These are phyloP conservation scores for Glyphotaelius pellucidus DNA, from an alignment of 2,888 invertebrate genomes.

Conservation along the genomic window DNA sequence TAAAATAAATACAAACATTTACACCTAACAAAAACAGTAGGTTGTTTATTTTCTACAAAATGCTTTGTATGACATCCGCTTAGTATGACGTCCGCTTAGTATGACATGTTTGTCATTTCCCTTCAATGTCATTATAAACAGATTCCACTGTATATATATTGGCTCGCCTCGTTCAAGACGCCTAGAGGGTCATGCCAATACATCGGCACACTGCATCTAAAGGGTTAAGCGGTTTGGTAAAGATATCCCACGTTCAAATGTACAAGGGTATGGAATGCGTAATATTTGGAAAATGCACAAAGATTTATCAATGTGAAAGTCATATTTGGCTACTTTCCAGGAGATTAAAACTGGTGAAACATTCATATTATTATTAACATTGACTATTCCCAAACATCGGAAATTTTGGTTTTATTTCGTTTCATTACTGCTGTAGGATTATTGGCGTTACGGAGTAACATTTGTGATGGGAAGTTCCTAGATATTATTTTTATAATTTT, in stretches of 20 bases:
- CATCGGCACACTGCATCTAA: too few species aligned
- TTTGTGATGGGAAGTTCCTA: neutral
- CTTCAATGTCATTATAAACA: too few species aligned
- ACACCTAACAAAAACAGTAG: too few species aligned
- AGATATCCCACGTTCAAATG: neutral
- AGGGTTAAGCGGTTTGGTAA: neutral
- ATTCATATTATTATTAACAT: constrained; percentile 47
- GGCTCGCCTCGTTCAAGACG: too few species aligned
- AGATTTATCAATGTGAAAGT: neutral
- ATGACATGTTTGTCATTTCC: too few species aligned
- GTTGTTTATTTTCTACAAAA: too few species aligned
- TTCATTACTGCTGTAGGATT: neutral
- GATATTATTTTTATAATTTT: too few species aligned
- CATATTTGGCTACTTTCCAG: neutral
- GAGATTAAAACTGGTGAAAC: neutral
- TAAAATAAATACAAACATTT: too few species aligned
- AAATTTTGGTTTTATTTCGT: neutral
- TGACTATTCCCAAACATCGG: neutral
- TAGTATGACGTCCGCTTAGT: too few species aligned
- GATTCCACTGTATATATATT: too few species aligned
- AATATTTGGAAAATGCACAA: neutral
- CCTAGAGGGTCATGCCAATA: too few species aligned
- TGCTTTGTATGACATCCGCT: too few species aligned
- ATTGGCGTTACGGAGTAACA: neutral
- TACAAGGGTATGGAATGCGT: neutral